Base-by-base conservation (phyloP, 2,113 vertebrate species). In the Etheostoma cragini region DNA sequence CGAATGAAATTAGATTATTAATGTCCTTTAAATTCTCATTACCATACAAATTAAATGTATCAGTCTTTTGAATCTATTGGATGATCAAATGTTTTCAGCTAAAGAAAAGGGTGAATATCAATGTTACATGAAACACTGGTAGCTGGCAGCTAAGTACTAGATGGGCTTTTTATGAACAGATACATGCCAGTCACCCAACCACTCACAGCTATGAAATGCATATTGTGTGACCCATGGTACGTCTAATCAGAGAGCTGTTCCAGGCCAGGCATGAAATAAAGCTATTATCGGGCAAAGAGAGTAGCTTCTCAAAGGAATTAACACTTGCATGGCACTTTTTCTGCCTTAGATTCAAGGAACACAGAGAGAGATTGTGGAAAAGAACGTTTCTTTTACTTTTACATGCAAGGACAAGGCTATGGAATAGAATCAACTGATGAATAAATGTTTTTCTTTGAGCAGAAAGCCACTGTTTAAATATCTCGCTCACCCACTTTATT, bases 211-310 rank as follows among this genome's bases (percentile, higher is more conserved):
- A 76, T 72, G 68, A 88, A 91, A 85, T 90, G 76, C 79, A 80
- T 82, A 87, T 86, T 73, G 72, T 78, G 78, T 85, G 86, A 91
- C 85, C 81, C 72, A 26, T 10, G 46, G 72, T 65, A 54, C 73
- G 81, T 92, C 80, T 87, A 87, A 86, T 91, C 81, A 78, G 21
- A 84, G 62, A 66, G 69, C 13, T 7, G 49, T 77, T 80, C 38
- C 26, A 76, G 52, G 62, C 84, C 70, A 69, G 60, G 68, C 90
- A 86, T 86, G 79, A 90, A 90, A 92, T 71, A 80, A 88, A 90
- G 76, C 65, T 54, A 80, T 80, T 87, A 90, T 91, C 89, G 86
- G 69, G 84, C 86, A 85, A 56, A 56, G 76, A 63, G 76, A 75
- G 66, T 61, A 14, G n/a, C 82, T 79, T 75, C 73, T 88, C 77